Evolutionary conservation across 2,797 vertebrate genomes (phyloP), one percentile per base, ranked within the genome.

Genomic region (Sebastes kiyomatsui): DNA sequence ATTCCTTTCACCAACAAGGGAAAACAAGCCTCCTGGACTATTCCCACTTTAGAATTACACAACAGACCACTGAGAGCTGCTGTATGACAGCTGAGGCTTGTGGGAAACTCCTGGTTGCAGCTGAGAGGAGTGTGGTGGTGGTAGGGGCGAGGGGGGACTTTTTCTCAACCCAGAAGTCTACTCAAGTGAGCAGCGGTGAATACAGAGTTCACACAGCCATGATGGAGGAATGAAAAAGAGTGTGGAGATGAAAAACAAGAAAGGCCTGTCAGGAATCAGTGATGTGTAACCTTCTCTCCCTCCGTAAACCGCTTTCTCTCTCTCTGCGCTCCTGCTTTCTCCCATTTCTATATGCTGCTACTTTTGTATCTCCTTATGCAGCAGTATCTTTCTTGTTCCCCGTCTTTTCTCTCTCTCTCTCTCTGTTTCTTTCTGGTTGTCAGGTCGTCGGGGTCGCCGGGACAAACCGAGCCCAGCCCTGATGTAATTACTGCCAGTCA

Each of bases 401-500:
- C 33, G 23, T 20, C 64, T 28, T 70, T 27, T 25, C 55, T 54
- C 60, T 52, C 64, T 52, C 25, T 79, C 59, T 52, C 25, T 64
- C 12, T 77, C 30, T 38, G 30, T 80, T 49, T 80, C 59, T 83
- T 56, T 82, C 74, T 72, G 64, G 66, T 79, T 89, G 90, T 82
- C 88, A 84, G 80, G 75, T 89, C 78, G 80, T 85, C 33, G 80
- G 80, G 88, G 90, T 90, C 66, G 68, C 77, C 23, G 46, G 88
- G 87, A 91, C 76, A 86, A 90, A 81, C 89, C 52, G 42, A 80
- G 72, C 78, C 78, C 81, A 55, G 84, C 72, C 84, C 87, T 72
- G 71, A 86, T 89, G 88, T 93, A 94, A 93, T 94, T 95, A 94
- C 92, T 94, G 92, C 86, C 93, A 95, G 87, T 94, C 92, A 94